Conservation (phyloP, 2,888 invertebrate species). For the Rhyacophila evoluta region DNA sequence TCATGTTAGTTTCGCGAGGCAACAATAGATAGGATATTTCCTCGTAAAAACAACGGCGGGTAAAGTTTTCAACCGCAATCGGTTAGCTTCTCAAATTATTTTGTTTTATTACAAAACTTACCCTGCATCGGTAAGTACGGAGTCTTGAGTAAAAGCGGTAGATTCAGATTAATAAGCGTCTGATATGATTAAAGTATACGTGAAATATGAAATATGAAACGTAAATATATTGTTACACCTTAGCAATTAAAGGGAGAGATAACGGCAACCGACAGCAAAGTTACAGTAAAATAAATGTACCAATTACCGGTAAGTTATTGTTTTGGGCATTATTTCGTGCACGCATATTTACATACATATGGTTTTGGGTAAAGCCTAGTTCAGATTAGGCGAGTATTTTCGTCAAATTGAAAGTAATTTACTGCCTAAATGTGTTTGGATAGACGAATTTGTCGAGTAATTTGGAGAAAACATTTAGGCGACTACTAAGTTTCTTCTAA, state of each 20-base stretch:
- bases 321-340: background rate
- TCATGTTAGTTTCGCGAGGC: background rate
- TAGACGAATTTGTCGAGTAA: too few species aligned
- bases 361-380: background rate
- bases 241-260: background rate
- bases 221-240: background rate
- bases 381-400: too few species aligned
- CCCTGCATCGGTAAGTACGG: background rate
- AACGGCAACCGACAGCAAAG: background rate
- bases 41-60: background rate
- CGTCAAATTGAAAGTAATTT: too few species aligned
- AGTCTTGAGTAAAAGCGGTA: background rate
- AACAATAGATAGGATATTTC: slow-evolving; percentile 7
- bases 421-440: too few species aligned
- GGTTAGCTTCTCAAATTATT: background rate
- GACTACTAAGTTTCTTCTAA: too few species aligned
- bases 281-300: background rate
- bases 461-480: too few species aligned
- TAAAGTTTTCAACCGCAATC: slow-evolving; percentile 4
- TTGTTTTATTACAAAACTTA: slow-evolving; percentile 12
- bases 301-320: slow-evolving; percentile 8
- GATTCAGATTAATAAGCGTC: background rate
- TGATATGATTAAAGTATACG: background rate
- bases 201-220: background rate
- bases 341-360: background rate